Conservation (phyloP, 2,797 vertebrate genomes). For the Microchirus variegatus region DNA sequence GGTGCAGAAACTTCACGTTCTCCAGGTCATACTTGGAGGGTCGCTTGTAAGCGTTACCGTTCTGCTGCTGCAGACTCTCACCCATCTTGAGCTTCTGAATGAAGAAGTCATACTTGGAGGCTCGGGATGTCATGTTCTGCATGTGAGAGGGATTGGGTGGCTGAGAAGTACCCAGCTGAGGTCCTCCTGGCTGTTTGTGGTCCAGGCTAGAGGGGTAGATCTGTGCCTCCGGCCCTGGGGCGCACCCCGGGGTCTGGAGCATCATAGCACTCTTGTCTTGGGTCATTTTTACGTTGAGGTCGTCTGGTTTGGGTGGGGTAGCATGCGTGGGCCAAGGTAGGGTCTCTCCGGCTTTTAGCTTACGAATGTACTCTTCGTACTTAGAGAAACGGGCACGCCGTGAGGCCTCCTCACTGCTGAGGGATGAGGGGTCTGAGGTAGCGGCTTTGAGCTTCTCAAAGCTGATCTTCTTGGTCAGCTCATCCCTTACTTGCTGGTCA, state of each 20-base stretch:
- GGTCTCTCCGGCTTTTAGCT: slow-evolving; percentile 94
- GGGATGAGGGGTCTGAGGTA: slow-evolving; percentile 87
- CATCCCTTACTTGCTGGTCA: slow-evolving; percentile 95
- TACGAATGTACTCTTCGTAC: slow-evolving; percentile 98
- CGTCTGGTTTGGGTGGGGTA: slow-evolving; percentile 85
- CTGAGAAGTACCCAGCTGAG: slow-evolving; percentile 71
- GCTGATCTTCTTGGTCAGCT: slow-evolving; percentile 96
- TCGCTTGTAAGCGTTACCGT: slow-evolving; percentile 94
- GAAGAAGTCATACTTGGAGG: slow-evolving; percentile 98
- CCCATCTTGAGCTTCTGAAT: slow-evolving; percentile 98
- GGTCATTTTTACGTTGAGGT: slow-evolving; percentile 84
- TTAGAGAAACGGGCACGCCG: slow-evolving; percentile 96
- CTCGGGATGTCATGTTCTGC: slow-evolving; percentile 89
- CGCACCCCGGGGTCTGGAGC: slow-evolving; percentile 79
- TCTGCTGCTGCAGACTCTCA: slow-evolving; percentile 92
- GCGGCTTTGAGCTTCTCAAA: slow-evolving; percentile 93
- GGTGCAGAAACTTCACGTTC: slow-evolving; percentile 97
- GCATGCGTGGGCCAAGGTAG: slow-evolving; percentile 89
- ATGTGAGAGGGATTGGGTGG: slow-evolving; percentile 87
- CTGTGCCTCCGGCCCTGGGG: slow-evolving; percentile 79
- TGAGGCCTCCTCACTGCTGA: slow-evolving; percentile 87
- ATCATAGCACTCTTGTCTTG: slow-evolving; percentile 84
- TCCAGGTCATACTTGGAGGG: slow-evolving; percentile 98
- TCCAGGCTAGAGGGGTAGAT: slow-evolving; percentile 85
- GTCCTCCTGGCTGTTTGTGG: slow-evolving; percentile 89